Percentiles rank a stretch among this genome's conserved stretches.
Evolutionary conservation across 2,888 invertebrate species (phyloP).

Genomic region (Agrotis puta): DNA sequence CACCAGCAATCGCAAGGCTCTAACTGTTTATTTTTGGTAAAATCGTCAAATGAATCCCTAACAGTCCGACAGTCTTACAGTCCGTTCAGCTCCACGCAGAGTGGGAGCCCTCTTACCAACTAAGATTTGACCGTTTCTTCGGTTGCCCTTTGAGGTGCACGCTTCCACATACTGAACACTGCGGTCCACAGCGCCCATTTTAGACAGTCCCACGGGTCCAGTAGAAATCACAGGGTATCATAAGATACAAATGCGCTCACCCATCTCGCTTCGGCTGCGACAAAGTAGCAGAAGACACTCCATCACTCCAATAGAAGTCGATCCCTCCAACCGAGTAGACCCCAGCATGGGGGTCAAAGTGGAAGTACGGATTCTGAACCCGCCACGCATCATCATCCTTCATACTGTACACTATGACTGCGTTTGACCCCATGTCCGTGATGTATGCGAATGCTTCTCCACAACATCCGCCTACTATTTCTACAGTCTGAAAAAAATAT

Average conservation of each 20-base stretch:
- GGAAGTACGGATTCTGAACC: constrained; percentile 94
- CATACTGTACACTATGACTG: constrained; percentile 93
- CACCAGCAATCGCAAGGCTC: no score
- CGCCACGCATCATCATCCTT: constrained; percentile 93
- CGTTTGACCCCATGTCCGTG: constrained; percentile 94
- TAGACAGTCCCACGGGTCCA: no score
- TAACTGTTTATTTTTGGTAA: no score
- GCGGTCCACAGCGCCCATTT: no score
- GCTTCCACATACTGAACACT: no score
- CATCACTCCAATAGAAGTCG: constrained; percentile 95
- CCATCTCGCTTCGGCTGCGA: constrained; percentile 87
- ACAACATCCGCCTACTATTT: constrained; percentile 91
- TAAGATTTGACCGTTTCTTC: no score
- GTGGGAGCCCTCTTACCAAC: no score
- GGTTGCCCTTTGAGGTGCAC: no score
- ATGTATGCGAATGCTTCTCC: constrained; percentile 92
- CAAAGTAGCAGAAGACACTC: constrained; percentile 93
- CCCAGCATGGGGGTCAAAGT: constrained; percentile 94
- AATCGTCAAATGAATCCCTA: no score
- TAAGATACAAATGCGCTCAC: constrained; percentile 65
- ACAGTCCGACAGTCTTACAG: no score
- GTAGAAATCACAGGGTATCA: no score
- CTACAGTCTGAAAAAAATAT: constrained; percentile 90
- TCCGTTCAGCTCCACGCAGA: no score
- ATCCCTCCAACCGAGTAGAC: constrained; percentile 94